Conservation (phyloP, 1,140 invertebrate species). For the Chironomus striatipennis region DNA sequence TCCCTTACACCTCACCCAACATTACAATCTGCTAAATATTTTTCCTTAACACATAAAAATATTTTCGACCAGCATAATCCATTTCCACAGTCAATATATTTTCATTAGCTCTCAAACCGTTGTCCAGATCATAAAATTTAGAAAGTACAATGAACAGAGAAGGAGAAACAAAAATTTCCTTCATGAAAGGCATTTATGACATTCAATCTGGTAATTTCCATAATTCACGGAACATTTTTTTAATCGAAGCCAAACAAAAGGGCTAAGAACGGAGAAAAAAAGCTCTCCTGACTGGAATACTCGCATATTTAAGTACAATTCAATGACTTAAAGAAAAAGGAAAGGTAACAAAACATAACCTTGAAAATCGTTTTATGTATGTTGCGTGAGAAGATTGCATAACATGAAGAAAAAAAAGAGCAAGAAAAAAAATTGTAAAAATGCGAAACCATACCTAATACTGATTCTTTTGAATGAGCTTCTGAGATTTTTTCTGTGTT, state of each 20-base stretch:
- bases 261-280: too few species aligned
- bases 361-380: conserved; percentile 19
- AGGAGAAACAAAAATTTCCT: too few species aligned
- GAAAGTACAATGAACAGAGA: too few species aligned
- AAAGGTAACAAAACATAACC: background rate
- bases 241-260: background rate
- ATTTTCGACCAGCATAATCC: too few species aligned
- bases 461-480: background rate
- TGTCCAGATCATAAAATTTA: too few species aligned
- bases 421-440: background rate
- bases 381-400: conserved; percentile 20
- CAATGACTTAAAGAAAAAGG: background rate
- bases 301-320: background rate
- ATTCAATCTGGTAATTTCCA: conserved; percentile 13
- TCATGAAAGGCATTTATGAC: conserved; percentile 10
- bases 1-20: too few species aligned
- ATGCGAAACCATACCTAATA: background rate
- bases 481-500: background rate
- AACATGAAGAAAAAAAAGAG: conserved; percentile 10
- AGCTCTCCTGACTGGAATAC: too few species aligned
- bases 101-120: too few species aligned
- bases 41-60: too few species aligned
- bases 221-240: conserved; percentile 8
- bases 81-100: too few species aligned
- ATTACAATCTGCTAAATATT: too few species aligned